These are phyloP conservation scores for Stenotaenia linearis DNA, from an alignment of 2,888 invertebrate genomes.

Conservation along the genomic window DNA sequence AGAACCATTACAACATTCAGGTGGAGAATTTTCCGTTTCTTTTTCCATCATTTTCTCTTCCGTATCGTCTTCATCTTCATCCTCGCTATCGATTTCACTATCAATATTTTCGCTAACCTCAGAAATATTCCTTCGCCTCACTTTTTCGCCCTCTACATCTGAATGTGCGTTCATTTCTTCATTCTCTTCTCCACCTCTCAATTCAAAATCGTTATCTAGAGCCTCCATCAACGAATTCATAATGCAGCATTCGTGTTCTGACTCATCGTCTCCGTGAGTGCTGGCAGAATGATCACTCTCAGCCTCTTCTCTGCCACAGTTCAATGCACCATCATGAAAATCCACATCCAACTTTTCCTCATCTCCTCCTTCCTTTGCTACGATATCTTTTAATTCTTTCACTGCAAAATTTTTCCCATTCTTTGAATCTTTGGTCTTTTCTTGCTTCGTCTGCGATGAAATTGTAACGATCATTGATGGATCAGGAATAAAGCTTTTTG, in stretches of 20 bases:
- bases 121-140: conserved; percentile 29
- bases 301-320: not conserved
- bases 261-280: conserved; percentile 27
- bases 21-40: not conserved
- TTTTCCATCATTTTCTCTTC: conserved; percentile 12
- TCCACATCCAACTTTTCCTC: not conserved
- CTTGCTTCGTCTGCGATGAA: not conserved
- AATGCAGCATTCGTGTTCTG: conserved; percentile 29
- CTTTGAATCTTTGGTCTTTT: conserved; percentile 12
- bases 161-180: conserved; percentile 36
- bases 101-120: conserved; percentile 34
- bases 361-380: not conserved
- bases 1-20: not conserved
- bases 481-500: not conserved
- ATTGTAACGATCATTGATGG: conserved; percentile 20
- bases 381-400: not conserved
- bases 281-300: conserved; percentile 29
- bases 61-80: conserved; percentile 33
- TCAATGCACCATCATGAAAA: not conserved
- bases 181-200: not conserved
- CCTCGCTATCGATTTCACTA: conserved; percentile 26
- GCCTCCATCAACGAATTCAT: conserved; percentile 28
- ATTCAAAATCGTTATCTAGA: conserved; percentile 13
- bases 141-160: conserved; percentile 18
- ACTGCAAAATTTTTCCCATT: conserved; percentile 1